These are phyloP conservation scores for Tetanocera ferruginea DNA, from an alignment of 2,888 invertebrate species.

Conservation along the genomic window DNA sequence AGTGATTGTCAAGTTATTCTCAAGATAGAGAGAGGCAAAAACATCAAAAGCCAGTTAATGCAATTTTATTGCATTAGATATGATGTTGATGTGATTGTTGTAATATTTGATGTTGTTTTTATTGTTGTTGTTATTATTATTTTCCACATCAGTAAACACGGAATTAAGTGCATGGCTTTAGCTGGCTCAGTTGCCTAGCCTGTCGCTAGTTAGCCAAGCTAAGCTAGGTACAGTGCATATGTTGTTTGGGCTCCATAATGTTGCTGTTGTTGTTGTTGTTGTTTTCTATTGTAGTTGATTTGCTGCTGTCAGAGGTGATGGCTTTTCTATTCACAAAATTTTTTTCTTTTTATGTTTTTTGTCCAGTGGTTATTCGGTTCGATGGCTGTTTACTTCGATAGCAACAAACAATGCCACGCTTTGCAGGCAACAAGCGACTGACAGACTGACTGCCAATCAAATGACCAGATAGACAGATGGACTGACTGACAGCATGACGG, in stretches of 20 bases:
- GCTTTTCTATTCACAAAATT: conserved; percentile 32
- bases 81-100: neutral
- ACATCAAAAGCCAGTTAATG: neutral
- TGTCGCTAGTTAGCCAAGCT: neutral
- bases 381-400: neutral
- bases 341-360: conserved; percentile 12
- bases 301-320: conserved; percentile 28
- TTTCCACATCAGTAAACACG: conserved; percentile 12
- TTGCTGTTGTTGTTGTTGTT: neutral
- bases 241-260: neutral
- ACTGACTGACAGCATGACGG: neutral
- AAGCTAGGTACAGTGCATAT: neutral
- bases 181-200: neutral
- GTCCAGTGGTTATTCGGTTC: neutral
- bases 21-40: neutral
- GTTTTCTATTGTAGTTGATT: neutral
- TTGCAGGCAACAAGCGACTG: neutral
- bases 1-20: conserved; percentile 13
- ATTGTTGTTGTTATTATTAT: conserved; percentile 10
- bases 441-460: neutral
- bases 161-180: neutral
- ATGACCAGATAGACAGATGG: neutral
- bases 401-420: neutral
- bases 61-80: neutral
- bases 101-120: neutral